These are phyloP conservation scores for Telenomus remus DNA, from an alignment of 1,140 invertebrate species.

Conservation along the genomic window DNA sequence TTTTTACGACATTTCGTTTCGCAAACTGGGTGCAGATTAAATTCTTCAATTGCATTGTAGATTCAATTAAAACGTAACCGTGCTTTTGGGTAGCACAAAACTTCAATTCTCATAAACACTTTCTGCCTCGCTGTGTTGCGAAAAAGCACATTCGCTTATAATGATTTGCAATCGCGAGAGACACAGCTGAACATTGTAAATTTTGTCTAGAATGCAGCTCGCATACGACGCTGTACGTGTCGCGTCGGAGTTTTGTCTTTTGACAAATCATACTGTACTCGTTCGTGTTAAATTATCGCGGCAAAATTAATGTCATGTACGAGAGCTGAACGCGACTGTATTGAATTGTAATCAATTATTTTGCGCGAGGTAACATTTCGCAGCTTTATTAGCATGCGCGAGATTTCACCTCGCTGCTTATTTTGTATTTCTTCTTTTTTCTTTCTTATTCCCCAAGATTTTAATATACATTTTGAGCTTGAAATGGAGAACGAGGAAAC, in stretches of 20 bases:
- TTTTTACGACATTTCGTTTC: no score
- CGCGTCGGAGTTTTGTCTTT: slow-evolving; percentile 30
- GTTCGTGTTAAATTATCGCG: slow-evolving; percentile 20
- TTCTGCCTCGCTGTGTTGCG: not conserved
- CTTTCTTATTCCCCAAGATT: no score
- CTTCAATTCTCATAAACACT: not conserved
- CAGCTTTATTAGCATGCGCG: not conserved
- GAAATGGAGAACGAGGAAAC: not conserved
- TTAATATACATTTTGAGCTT: not conserved
- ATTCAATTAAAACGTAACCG: no score
- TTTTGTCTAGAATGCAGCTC: slow-evolving; percentile 32
- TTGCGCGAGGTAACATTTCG: slow-evolving; percentile 1
- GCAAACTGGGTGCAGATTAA: no score
- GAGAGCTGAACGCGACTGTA: slow-evolving; percentile 12
- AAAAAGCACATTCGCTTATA: slow-evolving; percentile 16
- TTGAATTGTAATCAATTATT: slow-evolving; percentile 20
- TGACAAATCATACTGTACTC: slow-evolving; percentile 19
- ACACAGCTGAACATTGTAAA: slow-evolving; percentile 5
- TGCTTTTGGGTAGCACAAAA: no score
- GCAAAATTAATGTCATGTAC: slow-evolving; percentile 10
- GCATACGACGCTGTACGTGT: slow-evolving; percentile 6
- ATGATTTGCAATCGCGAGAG: slow-evolving; percentile 24
- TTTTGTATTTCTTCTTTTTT: no score
- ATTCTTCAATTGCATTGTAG: no score
- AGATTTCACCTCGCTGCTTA: not conserved